phyloP scores from a whole-genome alignment of 2,888 invertebrate species.

The Cheiracanthium punctorium region DNA sequence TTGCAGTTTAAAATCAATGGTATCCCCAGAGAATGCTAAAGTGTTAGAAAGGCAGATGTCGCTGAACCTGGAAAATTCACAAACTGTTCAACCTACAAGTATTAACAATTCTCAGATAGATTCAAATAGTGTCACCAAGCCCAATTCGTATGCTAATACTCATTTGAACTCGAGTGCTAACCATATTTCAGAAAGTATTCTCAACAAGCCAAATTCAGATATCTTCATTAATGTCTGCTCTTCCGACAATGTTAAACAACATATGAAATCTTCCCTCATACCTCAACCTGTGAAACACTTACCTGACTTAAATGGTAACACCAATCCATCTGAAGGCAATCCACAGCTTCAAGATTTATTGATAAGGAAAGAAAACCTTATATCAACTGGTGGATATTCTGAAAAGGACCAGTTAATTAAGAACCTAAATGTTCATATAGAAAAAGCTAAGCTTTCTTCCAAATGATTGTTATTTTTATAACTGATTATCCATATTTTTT shows the following conservation, averaged over 20 bases:
- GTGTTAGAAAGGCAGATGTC: slow-evolving; percentile 34
- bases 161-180: slow-evolving; percentile 35
- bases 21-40: slow-evolving; percentile 52
- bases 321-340: slow-evolving; percentile 31
- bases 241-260: slow-evolving; percentile 13
- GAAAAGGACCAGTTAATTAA: slow-evolving; percentile 76
- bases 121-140: slow-evolving; percentile 23
- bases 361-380: slow-evolving; percentile 76
- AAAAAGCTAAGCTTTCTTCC: slow-evolving; percentile 71
- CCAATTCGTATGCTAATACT: slow-evolving; percentile 12
- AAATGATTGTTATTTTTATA: slow-evolving; percentile 6
- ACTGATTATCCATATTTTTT: not conserved
- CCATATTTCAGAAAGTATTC: not conserved
- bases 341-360: slow-evolving; percentile 75
- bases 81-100: slow-evolving; percentile 23
- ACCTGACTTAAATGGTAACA: slow-evolving; percentile 58
- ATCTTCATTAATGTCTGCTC: slow-evolving; percentile 13
- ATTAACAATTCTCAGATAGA: not conserved
- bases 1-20: slow-evolving; percentile 48
- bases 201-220: slow-evolving; percentile 21
- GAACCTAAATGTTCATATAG: slow-evolving; percentile 77
- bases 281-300: slow-evolving; percentile 30
- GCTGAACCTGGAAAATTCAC: slow-evolving; percentile 2
- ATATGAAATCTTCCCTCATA: slow-evolving; percentile 28
- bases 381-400: slow-evolving; percentile 77